These are phyloP conservation scores for Campoletis sonorensis DNA, from an alignment of 1,140 invertebrate species.

Conservation along the genomic window DNA sequence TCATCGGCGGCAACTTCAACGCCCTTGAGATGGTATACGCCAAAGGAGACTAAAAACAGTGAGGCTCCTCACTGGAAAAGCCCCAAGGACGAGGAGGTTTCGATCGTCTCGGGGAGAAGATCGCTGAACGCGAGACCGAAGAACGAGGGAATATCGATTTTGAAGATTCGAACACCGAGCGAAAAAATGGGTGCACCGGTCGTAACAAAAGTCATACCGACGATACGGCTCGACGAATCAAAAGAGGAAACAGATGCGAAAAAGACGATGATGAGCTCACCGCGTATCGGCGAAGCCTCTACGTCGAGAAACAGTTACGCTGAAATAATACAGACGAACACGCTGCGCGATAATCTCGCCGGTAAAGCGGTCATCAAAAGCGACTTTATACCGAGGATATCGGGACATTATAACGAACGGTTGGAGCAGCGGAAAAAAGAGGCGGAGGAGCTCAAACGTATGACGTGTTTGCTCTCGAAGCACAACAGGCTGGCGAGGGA, in stretches of 20 bases:
- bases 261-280: neutral
- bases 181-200: neutral
- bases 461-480: slow-evolving; percentile 61
- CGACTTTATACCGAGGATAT: slow-evolving; percentile 61
- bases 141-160: neutral
- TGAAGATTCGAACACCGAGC: neutral
- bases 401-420: slow-evolving; percentile 64
- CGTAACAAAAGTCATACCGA: neutral
- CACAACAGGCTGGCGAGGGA: slow-evolving; percentile 68
- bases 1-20: slow-evolving; percentile 1
- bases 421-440: slow-evolving; percentile 62
- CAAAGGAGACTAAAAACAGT: slow-evolving; percentile 1
- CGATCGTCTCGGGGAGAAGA: neutral
- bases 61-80: neutral
- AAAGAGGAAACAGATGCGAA: neutral
- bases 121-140: neutral
- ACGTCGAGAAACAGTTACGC: slow-evolving; percentile 36
- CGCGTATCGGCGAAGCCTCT: slow-evolving; percentile 8
- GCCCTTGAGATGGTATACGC: slow-evolving; percentile 36
- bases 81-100: neutral
- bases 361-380: slow-evolving; percentile 62
- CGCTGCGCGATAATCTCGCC: slow-evolving; percentile 65
- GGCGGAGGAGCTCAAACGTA: slow-evolving; percentile 64
- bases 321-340: slow-evolving; percentile 60
- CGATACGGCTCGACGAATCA: neutral